Base-by-base conservation (phyloP, 2,888 invertebrate genomes). In the Meteorus colon region DNA sequence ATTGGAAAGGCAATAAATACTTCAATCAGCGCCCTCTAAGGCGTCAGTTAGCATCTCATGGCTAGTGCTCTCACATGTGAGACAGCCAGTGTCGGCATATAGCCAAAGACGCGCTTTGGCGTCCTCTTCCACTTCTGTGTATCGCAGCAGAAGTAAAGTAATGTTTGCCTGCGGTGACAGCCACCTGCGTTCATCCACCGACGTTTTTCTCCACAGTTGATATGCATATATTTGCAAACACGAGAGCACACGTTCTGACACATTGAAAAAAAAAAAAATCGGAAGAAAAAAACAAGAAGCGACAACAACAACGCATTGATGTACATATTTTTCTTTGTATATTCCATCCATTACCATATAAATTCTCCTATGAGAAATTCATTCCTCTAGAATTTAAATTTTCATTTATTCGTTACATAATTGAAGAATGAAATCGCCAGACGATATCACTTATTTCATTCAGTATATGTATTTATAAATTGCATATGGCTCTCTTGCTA, bases 21-120 rank as follows among this genome's bases (percentile, higher is more conserved):
- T 88, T 88, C 88, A 85, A 88, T 88, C 88, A 88, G 87, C 82
- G 84, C 85, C 86, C 87, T 87, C 87, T 88, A 84, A 87, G 88
- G 88, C 86, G 88, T 88, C 88, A 87, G 88, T 88, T 88, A 88
- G 86, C 82, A 85, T 85, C 84, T 80, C 81, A 45, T 66, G 83
- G 83, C 83, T 83, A 19, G 83, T 85, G 74, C 82, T 71, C 73
- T 77, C 73, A 73, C 55, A 55, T 55, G 55, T 70, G 72, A 81
- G 86, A 86, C 84, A 85, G 84, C 79, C 82, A 79, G 45, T 41
- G 84, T 86, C 89, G 88, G 88, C 85, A 83, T 85, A 79, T 83
- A 81, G 59, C 85, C 88, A 88, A 89, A 87, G 87, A 81, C 80
- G 63, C 81, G 81, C 82, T 81, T 84, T 55, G 19, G 55, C 19